Percentiles rank a stretch among this genome's conserved stretches.
These are phyloP conservation scores for Ichneumoninae sp. DNA, from an alignment of 2,888 invertebrate genomes.

Conservation along the genomic window DNA sequence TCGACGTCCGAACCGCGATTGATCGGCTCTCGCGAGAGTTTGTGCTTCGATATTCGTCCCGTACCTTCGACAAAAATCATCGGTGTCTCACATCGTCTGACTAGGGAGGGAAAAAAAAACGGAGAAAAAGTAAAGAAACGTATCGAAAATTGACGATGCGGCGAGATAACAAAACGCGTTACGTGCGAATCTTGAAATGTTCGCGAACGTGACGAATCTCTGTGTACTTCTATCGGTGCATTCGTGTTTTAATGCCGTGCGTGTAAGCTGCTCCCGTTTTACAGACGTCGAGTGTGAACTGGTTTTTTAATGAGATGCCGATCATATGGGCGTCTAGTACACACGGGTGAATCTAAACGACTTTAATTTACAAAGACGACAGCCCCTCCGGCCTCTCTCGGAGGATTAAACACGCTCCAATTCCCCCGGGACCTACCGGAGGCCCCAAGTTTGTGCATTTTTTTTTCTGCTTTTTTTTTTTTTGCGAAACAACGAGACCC, in stretches of 20 bases:
- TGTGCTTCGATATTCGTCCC: conserved; percentile 40
- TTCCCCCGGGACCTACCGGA: conserved; percentile 20
- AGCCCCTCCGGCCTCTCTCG: background rate
- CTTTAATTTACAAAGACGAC: conserved; percentile 15
- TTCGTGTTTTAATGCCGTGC: conserved; percentile 29
- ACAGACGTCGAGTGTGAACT: conserved; percentile 69
- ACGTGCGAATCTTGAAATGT: conserved; percentile 5
- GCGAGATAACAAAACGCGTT: conserved; percentile 6
- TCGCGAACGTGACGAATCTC: conserved; percentile 4
- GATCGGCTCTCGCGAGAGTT: conserved; percentile 64
- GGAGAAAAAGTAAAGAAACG: background rate
- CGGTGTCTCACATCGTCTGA: background rate
- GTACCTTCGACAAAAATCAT: background rate
- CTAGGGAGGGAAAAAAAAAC: no score
- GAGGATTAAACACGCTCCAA: conserved; percentile 44
- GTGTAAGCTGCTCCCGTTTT: conserved; percentile 16
- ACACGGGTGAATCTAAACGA: conserved; percentile 15
- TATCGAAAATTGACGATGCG: background rate
- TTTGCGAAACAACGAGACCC: conserved; percentile 14
- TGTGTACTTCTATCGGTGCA: background rate
- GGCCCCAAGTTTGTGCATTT: background rate
- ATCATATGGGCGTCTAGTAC: conserved; percentile 77
- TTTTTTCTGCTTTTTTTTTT: conserved; percentile 9
- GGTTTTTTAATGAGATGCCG: conserved; percentile 76
- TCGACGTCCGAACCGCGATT: conserved; percentile 65